Evolutionary conservation across 2,797 vertebrate species (phyloP), one percentile per base, ranked within the genome.

Genomic region (Micropoecilia bifurca): DNA sequence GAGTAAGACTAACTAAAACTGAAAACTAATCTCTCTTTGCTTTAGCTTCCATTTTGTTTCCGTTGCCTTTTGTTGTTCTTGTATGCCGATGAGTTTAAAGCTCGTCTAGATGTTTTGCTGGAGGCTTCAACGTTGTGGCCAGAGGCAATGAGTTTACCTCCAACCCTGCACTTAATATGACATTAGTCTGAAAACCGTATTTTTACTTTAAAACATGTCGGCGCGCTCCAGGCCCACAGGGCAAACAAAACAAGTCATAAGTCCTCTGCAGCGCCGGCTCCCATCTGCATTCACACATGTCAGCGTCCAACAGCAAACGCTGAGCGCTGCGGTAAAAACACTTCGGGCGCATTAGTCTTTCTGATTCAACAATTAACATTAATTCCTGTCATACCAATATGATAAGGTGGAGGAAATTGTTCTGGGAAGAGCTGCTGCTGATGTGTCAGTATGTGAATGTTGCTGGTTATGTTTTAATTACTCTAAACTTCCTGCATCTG

Each of bases 11-110:
- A 22, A 14, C 61, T 39, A n/a, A 6, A 7, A 9, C 61, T 18
- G 30, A 63, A 36, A 22, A 66, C 14, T 69, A 47, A 71, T 66
- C 3, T 4, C 68, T 69, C 73, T 75, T 71, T 72, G 69, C 30
- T 50, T 25, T 16, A 63, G 39, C 6, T 57, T 18, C 41, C 10
- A 20, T 71, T 72, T 73, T 79, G 25, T 3, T n/a, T 66, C 22
- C 7, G 3, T 63, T 71, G 73, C 59, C 33, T 33, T 74, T 57
- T 74, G 59, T 25, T 48, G 28, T 53, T 33, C 45, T 68, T 69
- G n/a, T 20, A 20, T 53, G 33, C 7, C 0, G 3, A n/a, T 10
- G 33, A 43, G 14, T 28, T 66, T 50, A 53, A 30, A 75, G 3
- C 22, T 33, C 16, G 47, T 75, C 14, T 75, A 13, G 46, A 30